phyloP scores from a whole-genome alignment of 1,140 invertebrate species.

The Anoplolepis gracilipes region DNA sequence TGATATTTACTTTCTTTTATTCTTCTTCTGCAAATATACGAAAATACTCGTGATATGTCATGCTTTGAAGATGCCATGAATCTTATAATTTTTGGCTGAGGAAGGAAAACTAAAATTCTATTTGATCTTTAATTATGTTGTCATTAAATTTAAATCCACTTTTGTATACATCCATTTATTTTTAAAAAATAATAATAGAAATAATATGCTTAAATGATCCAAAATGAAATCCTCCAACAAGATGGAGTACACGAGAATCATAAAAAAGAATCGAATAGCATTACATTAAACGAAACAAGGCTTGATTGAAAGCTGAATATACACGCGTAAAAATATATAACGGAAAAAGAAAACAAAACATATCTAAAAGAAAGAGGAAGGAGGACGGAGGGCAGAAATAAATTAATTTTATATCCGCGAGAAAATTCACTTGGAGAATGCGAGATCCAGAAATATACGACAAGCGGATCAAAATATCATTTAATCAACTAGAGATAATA shows the following conservation, averaged over 20 bases:
- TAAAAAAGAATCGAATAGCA: not conserved
- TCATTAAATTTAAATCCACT: no score
- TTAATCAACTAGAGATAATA: not conserved
- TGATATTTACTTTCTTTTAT: not conserved
- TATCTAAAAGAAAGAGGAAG: not conserved
- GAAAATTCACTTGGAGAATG: not conserved
- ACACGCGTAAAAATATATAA: not conserved
- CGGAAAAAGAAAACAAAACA: not conserved
- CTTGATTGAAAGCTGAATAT: not conserved
- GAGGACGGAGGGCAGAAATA: not conserved
- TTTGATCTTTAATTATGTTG: no score
- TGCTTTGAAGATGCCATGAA: not conserved
- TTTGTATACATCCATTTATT: no score
- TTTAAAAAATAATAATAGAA: no score
- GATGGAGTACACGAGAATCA: not conserved
- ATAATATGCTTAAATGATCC: no score
- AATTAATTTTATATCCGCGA: not conserved
- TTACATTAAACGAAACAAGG: not conserved
- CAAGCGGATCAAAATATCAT: not conserved
- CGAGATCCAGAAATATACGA: not conserved
- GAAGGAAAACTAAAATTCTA: no score
- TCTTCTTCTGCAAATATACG: not conserved
- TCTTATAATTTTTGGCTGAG: not conserved
- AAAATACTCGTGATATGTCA: not conserved
- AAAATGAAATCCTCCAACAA: no score